Percentiles rank a stretch among this genome's conserved stretches.
Conservation (phyloP, 2,113 vertebrate genomes). For the Haemorhous mexicanus region DNA sequence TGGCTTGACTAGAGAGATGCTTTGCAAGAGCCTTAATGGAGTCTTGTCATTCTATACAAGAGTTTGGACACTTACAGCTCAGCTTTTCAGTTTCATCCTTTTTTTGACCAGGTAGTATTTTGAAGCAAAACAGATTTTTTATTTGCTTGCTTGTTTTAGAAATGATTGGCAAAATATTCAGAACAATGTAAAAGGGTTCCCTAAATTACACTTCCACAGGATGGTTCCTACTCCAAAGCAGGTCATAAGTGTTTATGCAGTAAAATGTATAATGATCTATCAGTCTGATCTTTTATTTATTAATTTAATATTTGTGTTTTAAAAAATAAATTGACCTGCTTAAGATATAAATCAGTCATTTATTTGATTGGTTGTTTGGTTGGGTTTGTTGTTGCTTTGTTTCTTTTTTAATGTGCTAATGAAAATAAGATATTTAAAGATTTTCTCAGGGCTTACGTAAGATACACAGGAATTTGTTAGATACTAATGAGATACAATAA, state of each 20-base stretch:
- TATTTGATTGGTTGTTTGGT: not conserved
- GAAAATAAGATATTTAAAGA: not conserved
- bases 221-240: not conserved
- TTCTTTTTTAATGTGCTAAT: not conserved
- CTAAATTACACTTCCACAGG: not conserved
- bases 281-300: not conserved
- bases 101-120: not conserved
- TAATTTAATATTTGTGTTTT: not conserved
- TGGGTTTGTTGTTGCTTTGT: not conserved
- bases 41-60: not conserved
- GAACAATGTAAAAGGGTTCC: not conserved
- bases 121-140: not conserved
- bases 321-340: not conserved
- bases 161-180: not conserved
- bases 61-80: not conserved
- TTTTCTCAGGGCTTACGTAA: rapidly evolving
- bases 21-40: not conserved
- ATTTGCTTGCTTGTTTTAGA: not conserved
- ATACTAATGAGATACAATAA: not conserved
- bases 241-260: not conserved
- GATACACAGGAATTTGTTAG: not conserved
- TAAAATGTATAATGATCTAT: not conserved
- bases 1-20: not conserved
- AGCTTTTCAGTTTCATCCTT: not conserved
- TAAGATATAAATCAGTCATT: not conserved